These are phyloP conservation scores for Symphodus melops DNA, from an alignment of 2,113 vertebrate species.

Conservation along the genomic window DNA sequence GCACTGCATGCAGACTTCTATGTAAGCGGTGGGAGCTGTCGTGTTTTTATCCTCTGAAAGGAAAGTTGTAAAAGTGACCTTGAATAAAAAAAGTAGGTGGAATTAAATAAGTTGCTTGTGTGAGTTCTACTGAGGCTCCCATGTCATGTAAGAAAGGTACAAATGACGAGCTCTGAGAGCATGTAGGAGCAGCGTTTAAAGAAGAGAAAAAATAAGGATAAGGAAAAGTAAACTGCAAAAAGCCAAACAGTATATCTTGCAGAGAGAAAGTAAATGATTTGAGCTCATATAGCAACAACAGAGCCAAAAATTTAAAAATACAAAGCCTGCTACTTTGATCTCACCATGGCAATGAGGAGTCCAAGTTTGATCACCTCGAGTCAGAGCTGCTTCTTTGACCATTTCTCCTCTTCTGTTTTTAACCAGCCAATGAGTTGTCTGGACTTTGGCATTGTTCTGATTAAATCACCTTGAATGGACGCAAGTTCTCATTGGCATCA, in stretches of 20 bases:
- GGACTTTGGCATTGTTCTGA: background rate
- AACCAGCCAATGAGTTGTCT: constrained; percentile 14
- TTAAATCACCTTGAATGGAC: constrained; percentile 46
- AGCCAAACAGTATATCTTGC: background rate
- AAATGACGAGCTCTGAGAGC: background rate
- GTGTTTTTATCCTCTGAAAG: constrained; percentile 16
- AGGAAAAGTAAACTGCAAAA: background rate
- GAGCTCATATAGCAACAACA: constrained; percentile 18
- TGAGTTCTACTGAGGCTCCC: background rate
- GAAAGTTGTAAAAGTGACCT: constrained; percentile 56
- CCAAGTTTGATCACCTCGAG: constrained; percentile 53
- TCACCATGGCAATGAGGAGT: constrained; percentile 50
- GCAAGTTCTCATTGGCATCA: constrained; percentile 56
- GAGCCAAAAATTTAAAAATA: constrained; percentile 57
- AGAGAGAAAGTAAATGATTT: background rate
- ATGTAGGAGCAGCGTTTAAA: background rate
- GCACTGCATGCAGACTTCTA: background rate
- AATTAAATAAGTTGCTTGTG: background rate
- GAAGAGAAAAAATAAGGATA: background rate
- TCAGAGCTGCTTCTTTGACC: constrained; percentile 4
- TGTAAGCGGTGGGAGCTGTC: constrained; percentile 7
- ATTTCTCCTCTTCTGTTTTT: constrained; percentile 24
- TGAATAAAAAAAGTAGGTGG: constrained; percentile 7
- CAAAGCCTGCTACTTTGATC: constrained; percentile 60
- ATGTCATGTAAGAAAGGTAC: background rate